These are phyloP conservation scores for Ammodytes marinus DNA, from an alignment of 2,113 vertebrate genomes.

Conservation along the genomic window DNA sequence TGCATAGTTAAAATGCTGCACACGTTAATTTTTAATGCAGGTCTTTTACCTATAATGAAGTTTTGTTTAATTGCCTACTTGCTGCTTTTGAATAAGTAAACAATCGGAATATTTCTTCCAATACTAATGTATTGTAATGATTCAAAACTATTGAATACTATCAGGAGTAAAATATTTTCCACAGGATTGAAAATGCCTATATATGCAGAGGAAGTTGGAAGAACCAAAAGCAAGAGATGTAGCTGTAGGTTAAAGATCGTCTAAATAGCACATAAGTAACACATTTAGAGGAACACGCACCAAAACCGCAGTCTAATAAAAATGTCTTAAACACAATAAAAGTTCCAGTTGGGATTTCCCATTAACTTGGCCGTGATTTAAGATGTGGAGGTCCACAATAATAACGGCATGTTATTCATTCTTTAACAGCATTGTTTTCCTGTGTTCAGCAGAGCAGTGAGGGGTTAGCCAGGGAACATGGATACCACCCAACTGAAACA, in stretches of 20 bases:
- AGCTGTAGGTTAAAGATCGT: conserved; percentile 11
- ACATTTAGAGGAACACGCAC: conserved; percentile 44
- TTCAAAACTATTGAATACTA: background rate
- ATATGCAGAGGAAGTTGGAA: conserved; percentile 35
- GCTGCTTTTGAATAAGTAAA: background rate
- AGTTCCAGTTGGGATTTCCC: conserved; percentile 61
- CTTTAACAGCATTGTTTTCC: conserved; percentile 73
- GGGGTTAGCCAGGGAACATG: conserved; percentile 72
- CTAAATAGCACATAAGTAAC: conserved; percentile 37
- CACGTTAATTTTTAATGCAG: too few species aligned
- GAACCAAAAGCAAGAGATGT: conserved; percentile 23
- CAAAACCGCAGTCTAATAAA: conserved; percentile 69
- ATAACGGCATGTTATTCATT: conserved; percentile 71
- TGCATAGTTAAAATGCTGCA: too few species aligned
- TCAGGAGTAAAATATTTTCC: conserved; percentile 6
- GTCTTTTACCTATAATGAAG: background rate
- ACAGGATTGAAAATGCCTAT: conserved; percentile 16
- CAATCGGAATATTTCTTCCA: background rate
- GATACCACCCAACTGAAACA: conserved; percentile 75
- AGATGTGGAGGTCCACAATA: conserved; percentile 46
- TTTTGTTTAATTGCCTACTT: background rate
- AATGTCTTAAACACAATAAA: conserved; percentile 55
- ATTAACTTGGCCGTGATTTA: conserved; percentile 64
- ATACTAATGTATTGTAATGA: background rate
- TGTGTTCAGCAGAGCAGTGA: conserved; percentile 65